Evolutionary conservation across 92 coral and sea anemone genomes (phyloP), one percentile per base, ranked within the genome.

Genomic region (Epizoanthus illoricatus): DNA sequence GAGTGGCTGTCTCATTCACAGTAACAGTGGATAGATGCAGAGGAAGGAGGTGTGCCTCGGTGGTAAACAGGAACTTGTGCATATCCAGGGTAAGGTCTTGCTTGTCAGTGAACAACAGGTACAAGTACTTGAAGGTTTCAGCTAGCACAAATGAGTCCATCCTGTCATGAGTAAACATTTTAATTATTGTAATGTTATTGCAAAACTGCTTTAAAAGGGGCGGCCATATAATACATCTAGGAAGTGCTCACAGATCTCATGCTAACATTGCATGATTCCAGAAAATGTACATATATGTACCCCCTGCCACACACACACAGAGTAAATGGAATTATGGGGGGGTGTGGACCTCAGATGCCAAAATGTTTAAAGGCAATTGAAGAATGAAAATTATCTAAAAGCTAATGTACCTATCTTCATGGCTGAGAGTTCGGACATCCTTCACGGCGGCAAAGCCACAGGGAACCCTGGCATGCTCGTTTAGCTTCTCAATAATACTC

Each of bases 381-480:
- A 28, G 36, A 28, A 28, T 28, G 36, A 28, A 28, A 28, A 28
- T 28, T 28, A 28, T 28, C 36, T 28, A 28, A 28, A 28, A 28
- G 36, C 36, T 28, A 28, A 28, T 45, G 52, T 87, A 96, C 99
- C 97, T 96, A 97, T 96, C 98, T 87, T 96, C 99, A 81, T 96
- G 99, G 60, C 96, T 91, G 4, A 96, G 89, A 36, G 96, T 96
- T 45, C 99, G 88, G 68, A 96, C 99, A 78, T 96, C 99, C 81
- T 90, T 93, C 21, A 96, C 92, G 28, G 98, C 99, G 69, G 99
- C 99, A 91, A 96, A 96, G 40, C 99, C 99, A 90, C 99, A 96
- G 65, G 97, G 98, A 1, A 96, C 98, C 82, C 99, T 91, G 20
- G 99, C 97, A 89, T 96, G 97, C 72, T 87, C 93, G 85, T 96